phyloP scores from a whole-genome alignment of 2,113 vertebrate genomes.

The Malurus alboscapulatus region DNA sequence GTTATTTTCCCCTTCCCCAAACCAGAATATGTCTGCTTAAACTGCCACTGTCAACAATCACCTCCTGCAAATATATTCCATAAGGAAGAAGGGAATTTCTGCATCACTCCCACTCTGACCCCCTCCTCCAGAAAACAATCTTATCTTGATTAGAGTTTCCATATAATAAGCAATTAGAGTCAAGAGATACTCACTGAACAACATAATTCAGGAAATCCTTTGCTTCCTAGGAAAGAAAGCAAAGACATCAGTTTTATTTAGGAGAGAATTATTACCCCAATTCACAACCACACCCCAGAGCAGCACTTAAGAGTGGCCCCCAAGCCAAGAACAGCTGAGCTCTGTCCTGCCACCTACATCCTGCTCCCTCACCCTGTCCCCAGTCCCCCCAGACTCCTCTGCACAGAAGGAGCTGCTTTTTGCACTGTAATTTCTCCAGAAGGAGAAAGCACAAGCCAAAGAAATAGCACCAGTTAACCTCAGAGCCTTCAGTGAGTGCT shows the following conservation, averaged over 20 bases:
- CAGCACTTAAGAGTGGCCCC: neutral
- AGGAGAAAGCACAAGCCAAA: neutral
- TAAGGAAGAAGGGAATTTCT: neutral
- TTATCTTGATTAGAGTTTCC: neutral
- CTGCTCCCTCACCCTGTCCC: neutral
- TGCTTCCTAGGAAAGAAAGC: constrained; percentile 72
- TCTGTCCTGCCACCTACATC: accelerated
- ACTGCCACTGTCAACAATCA: neutral
- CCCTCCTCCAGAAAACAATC: neutral
- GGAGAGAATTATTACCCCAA: neutral
- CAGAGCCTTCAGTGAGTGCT: neutral
- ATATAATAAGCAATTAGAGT: neutral
- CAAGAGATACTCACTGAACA: constrained; percentile 76
- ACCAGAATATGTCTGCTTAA: accelerated
- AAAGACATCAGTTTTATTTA: neutral
- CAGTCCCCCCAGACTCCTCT: neutral
- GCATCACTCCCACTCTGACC: neutral
- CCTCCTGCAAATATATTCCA: neutral
- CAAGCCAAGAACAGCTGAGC: neutral
- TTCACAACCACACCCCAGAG: neutral
- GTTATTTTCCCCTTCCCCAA: neutral
- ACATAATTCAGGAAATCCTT: constrained; percentile 80
- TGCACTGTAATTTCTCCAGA: neutral
- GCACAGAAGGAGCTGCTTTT: neutral
- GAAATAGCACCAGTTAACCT: neutral